Base-by-base conservation (phyloP, 2,888 invertebrate genomes). In the Beris chalybata region DNA sequence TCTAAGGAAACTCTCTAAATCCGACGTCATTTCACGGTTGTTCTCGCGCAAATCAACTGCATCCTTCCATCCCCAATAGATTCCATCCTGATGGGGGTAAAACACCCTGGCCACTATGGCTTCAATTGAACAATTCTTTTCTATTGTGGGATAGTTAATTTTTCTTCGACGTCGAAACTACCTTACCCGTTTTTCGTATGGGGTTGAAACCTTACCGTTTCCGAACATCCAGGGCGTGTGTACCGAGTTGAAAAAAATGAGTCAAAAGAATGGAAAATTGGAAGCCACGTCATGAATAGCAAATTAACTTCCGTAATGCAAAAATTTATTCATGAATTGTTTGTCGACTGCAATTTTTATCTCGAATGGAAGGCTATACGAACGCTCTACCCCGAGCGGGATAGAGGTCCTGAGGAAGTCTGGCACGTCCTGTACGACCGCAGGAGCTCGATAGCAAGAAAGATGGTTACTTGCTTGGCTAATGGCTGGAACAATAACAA, bases 241-340 rank as follows among this genome's bases (percentile, higher is more conserved):
- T 15, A 56, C 56, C 48, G 44, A 44, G 44, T 15, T 48, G 38
- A 38, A 38, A 38, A 5, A 38, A 38, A 38, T 7, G 9, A 38
- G 7, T 38, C 9, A 52, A 31, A 12, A 32, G 50, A 59, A 61
- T 61, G 66, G 66, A 59, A 66, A 59, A 59, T 61, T 61, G 66
- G 54, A 61, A 59, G 55, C 48, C 52, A 59, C 61, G 61, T 55
- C 66, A 66, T 66, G 66, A 66, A 66, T 66, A 61, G 61, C 66
- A 66, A 66, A 66, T 66, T 48, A 66, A 66, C 66, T 66, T 66
- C 66, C 66, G 59, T 66, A 61, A 66, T 66, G 61, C 61, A 66
- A 66, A 66, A 61, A 59, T 66, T 66, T 66, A 66, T 66, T 66
- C 66, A 66, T 66, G 66, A 66, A 66, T 66, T 66, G 66, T 66